Evolutionary conservation across 2,113 vertebrate genomes (phyloP).

Genomic region (Mirza zaza): DNA sequence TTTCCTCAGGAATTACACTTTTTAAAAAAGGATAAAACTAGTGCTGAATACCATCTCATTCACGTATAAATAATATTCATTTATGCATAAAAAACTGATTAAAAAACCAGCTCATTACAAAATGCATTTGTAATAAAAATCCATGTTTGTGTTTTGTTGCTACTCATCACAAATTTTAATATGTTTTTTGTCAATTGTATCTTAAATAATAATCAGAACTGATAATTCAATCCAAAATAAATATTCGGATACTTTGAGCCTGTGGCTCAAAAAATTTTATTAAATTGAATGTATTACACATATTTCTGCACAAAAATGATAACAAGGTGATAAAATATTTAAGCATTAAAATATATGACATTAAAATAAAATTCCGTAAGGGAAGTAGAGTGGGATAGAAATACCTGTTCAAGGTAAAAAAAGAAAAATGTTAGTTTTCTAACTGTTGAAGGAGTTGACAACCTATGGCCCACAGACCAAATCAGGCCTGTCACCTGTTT

Average conservation of each 20-base stretch:
- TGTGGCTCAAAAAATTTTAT: background rate
- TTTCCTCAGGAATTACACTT: background rate
- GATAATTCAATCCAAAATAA: background rate
- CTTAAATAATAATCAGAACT: background rate
- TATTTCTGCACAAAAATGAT: background rate
- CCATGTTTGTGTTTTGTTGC: background rate
- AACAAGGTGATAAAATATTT: background rate
- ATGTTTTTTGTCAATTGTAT: background rate
- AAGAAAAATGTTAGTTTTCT: background rate
- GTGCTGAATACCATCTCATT: background rate
- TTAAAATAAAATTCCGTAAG: background rate
- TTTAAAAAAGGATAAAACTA: background rate
- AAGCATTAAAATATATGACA: background rate
- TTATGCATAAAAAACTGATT: background rate
- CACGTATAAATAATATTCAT: background rate
- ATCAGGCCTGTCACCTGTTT: background rate
- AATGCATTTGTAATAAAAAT: background rate
- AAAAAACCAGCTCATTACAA: background rate
- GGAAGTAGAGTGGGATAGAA: background rate
- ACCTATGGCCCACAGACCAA: background rate
- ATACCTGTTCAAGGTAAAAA: background rate
- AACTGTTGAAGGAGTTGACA: background rate
- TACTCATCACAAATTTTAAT: background rate
- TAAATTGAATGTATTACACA: background rate
- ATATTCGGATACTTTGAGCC: background rate